phyloP scores from a whole-genome alignment of 2,888 invertebrate genomes.

The Torymus texanus region DNA sequence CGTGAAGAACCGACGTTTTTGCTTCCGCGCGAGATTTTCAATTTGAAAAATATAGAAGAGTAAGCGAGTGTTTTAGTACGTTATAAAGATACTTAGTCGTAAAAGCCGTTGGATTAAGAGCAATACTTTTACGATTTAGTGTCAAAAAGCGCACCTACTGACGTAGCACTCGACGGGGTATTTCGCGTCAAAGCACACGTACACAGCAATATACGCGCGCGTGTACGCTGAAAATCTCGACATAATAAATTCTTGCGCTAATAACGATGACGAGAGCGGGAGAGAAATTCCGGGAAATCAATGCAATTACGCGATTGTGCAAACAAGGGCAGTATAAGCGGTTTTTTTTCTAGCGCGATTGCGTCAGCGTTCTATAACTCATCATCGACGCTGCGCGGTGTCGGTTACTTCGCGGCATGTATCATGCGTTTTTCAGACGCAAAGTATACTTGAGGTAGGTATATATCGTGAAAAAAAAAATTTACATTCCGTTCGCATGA shows the following conservation, averaged over 20 bases:
- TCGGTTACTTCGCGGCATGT: constrained; percentile 18
- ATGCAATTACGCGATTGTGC: constrained; percentile 10
- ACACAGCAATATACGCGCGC: neutral
- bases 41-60: too few relatives aligned
- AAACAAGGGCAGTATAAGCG: constrained; percentile 8
- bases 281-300: constrained; percentile 24
- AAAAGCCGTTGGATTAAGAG: too few relatives aligned
- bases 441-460: neutral
- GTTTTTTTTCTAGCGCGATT: constrained; percentile 10
- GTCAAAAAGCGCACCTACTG: too few relatives aligned
- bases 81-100: too few relatives aligned
- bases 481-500: neutral
- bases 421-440: neutral
- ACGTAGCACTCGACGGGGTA: neutral
- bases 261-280: constrained; percentile 16
- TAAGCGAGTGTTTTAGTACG: too few relatives aligned
- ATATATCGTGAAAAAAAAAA: neutral
- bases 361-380: constrained; percentile 21
- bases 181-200: neutral
- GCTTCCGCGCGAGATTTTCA: too few relatives aligned
- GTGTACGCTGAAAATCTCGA: neutral
- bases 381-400: neutral
- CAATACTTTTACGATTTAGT: too few relatives aligned
- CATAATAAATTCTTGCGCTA: neutral
- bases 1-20: too few relatives aligned